Base-by-base conservation (phyloP, 2,797 vertebrate species). In the Lagodon rhomboides region DNA sequence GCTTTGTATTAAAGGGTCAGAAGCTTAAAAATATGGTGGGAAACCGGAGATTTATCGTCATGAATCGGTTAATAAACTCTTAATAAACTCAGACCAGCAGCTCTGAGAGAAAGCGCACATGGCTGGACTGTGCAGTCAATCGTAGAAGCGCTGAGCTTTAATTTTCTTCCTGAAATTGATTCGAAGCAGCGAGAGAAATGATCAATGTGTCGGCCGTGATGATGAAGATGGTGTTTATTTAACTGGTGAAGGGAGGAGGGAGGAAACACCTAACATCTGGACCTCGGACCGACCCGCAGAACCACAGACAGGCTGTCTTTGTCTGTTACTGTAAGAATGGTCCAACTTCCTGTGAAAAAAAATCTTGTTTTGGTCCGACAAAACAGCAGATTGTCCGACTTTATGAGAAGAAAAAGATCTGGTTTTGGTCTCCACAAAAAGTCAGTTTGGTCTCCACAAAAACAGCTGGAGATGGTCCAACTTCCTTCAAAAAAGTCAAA, bases 241-340 rank as follows among this genome's bases (percentile, higher is more conserved):
- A 44, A 65, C 46, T 43, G 60, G 41, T 43, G 41, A 51, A 75
- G 44, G 59, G 30, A 68, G 73, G 55, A 75, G 44, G 59, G 30
- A 68, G 73, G 50, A 55, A 41, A 50, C 55, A 77, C 81, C 65
- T 85, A 51, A 86, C 89, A 91, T 91, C 88, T 91, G 88, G 62
- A 18, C 27, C 27, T 75, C 74, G 73, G 69, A 13, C 60, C 1
- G 38, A 81, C 49, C 73, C 56, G 51, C 23, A 50, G 55, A 68
- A 55, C 64, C 68, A 34, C 69, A 54, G 68, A 25, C 62, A 10
- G 38, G 4, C 44, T 47, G 17, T 12, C 23, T 30, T 25, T 17
- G 16, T 30, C 55, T 38, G 20, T 7, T 34, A 12, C 60, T 51
- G 51, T 30, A 12, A 2, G 20, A 30, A 20, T n/a, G n/a, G 6